Evolutionary conservation across 2,888 invertebrate species (phyloP), one percentile per base, ranked within the genome.

Genomic region (Eremobia ochroleuca): DNA sequence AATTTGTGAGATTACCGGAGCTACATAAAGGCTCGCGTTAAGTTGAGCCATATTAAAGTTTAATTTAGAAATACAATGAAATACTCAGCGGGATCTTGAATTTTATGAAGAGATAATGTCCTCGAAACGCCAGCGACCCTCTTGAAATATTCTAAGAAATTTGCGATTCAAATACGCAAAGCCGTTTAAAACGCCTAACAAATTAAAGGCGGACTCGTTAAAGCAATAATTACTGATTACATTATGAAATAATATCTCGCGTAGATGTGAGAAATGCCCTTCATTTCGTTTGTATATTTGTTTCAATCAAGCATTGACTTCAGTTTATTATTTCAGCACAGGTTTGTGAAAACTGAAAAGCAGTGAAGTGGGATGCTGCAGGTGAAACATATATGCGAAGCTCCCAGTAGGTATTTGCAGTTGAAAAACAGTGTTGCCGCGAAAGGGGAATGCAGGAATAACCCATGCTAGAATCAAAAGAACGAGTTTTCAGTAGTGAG

Each of bases 111-210:
- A 96, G 96, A 96, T 97, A 96, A 96, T 96, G 95, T 94, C 95
- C 95, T 96, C 94, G 91, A 94, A 95, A 94, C 94, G 95, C 94
- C 93, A 93, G 94, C 94, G 94, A 94, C 96, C 96, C 96, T 96
- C 95, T 93, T 94, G 94, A 96, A 96, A 96, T 96, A 96, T 96
- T 96, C 95, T 95, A 93, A 96, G 96, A 95, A 96, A 97, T 97
- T 97, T 97, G 96, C 94, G 96, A 96, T 96, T 97, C 96, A 97
- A 97, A 97, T 97, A 94, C 95, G 95, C 92, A 95, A 96, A 96
- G 96, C 96, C 96, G 96, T 96, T 96, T 96, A 95, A 96, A 96
- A 96, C 96, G 96, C 96, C 96, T 96, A 95, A 96, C 96, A 96
- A 97, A 97, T 97, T 96, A 96, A 96, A 96, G 95, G 94, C 95